A percentile compares a stretch with the other conserved stretches of the same genome.
Conservation (phyloP, 2,797 vertebrate species). For the Remorina albescens region DNA sequence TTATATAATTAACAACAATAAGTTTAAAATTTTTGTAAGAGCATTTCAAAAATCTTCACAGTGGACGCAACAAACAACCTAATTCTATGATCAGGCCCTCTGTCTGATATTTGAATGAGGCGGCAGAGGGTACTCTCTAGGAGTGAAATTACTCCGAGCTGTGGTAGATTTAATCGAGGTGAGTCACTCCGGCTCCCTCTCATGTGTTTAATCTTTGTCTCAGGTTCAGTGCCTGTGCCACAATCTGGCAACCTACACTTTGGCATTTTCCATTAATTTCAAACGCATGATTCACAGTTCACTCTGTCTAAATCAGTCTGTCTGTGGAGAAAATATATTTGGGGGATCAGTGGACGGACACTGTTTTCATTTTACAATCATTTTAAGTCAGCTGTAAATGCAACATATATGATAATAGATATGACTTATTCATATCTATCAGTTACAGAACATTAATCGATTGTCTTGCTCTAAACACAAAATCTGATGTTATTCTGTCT, state of each 20-base stretch:
- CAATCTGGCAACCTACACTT: conserved; percentile 22
- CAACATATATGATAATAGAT: no score
- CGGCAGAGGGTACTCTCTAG: conserved; percentile 2
- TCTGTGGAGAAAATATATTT: not conserved
- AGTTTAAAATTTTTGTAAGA: not conserved
- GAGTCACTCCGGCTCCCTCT: conserved; percentile 54
- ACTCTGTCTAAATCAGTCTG: conserved; percentile 1
- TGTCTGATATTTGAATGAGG: conserved; percentile 5
- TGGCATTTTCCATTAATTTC: conserved; percentile 55
- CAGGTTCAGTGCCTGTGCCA: conserved; percentile 46
- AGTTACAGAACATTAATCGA: no score
- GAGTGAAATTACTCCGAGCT: conserved; percentile 42
- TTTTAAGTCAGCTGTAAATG: no score
- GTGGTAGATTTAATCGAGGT: conserved; percentile 63
- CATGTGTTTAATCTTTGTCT: conserved; percentile 67
- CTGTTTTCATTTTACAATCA: not conserved
- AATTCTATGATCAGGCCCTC: conserved; percentile 30
- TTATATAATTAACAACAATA: not conserved
- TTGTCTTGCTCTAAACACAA: not conserved
- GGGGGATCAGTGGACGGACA: not conserved
- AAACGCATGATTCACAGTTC: conserved; percentile 49
- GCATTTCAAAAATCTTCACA: no score
- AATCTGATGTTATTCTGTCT: no score
- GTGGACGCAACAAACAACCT: not conserved
- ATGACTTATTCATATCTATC: no score